Evolutionary conservation across 2,797 vertebrate genomes (phyloP).

Genomic region (Octomys mimax): DNA sequence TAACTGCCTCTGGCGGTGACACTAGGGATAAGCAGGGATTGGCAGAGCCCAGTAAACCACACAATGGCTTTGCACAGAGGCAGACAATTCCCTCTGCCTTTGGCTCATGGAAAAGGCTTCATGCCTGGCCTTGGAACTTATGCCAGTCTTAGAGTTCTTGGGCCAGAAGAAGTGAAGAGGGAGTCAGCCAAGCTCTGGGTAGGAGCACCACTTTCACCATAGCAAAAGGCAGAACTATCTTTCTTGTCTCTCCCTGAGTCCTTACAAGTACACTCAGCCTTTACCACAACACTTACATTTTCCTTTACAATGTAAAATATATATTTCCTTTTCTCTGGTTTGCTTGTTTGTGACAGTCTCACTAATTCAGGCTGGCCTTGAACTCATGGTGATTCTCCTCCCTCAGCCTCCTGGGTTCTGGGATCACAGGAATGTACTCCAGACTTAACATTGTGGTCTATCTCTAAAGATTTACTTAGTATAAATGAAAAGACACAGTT

Average conservation of each 20-base stretch:
- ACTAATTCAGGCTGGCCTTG: background rate
- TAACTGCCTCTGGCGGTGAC: background rate
- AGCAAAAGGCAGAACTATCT: background rate
- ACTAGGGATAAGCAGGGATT: background rate
- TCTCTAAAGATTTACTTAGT: slow-evolving; percentile 52
- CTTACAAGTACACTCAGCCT: background rate
- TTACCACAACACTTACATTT: slow-evolving; percentile 47
- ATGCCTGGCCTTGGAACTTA: background rate
- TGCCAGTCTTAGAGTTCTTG: background rate
- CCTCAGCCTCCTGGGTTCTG: background rate
- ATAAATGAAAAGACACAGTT: rapidly evolving
- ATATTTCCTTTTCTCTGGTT: background rate
- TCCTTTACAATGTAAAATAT: slow-evolving; percentile 9
- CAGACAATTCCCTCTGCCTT: background rate
- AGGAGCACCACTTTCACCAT: background rate
- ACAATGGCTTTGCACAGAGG: background rate
- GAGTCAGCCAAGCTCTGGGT: background rate
- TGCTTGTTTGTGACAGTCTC: background rate
- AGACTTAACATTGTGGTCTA: background rate
- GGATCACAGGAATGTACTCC: background rate
- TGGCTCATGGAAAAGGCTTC: background rate
- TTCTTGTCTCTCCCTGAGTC: background rate
- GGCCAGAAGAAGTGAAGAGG: background rate
- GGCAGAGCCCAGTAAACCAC: no score
- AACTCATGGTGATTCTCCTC: background rate